Base-by-base conservation (phyloP, 2,797 vertebrate species). In the Atherinosoma microstoma region DNA sequence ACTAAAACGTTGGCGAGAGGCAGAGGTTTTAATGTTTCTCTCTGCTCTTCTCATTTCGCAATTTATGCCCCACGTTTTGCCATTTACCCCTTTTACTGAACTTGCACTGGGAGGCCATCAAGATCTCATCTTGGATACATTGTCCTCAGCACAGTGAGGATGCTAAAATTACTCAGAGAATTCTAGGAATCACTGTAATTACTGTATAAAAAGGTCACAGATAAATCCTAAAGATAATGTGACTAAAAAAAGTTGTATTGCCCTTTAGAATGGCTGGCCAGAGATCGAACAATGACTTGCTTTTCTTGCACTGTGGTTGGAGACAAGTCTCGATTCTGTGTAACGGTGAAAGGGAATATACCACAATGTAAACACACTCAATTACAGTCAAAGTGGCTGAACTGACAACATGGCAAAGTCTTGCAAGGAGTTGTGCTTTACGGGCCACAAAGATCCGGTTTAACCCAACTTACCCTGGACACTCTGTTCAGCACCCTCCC, bases 141-240 rank as follows among this genome's bases (percentile, higher is more conserved):
- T 64, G 53, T 79, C 70, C 75, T 64, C 54, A 0, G 79, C 56
- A 75, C 84, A 87, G 85, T 77, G 69, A 82, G 65, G 62, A 75
- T 71, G 70, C 56, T 84, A 57, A 76, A 77, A 70, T 58, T 42
- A 70, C 68, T 83, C 83, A 67, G 69, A 64, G 58, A 75, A 74
- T 65, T 82, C 49, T 18, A 80, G 49, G 64, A 83, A 79, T 64
- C 66, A 75, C 32, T 70, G 45, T 70, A 57, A 85, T 84, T 65
- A 67, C 24, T 58, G 53, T 57, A 40, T 69, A 67, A 32, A 5
- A 66, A 75, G 63, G 49, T 69, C 64, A 66, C 34, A 22, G 27
- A 62, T 47, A 47, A 45, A 27, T 36, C 65, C 59, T 32, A 34
- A 16, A 49, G 18, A 42, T 65, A 40, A 74, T 58, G 0, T 34